phyloP scores from a whole-genome alignment of 2,888 invertebrate genomes.

The Conops quadrifasciatus region DNA sequence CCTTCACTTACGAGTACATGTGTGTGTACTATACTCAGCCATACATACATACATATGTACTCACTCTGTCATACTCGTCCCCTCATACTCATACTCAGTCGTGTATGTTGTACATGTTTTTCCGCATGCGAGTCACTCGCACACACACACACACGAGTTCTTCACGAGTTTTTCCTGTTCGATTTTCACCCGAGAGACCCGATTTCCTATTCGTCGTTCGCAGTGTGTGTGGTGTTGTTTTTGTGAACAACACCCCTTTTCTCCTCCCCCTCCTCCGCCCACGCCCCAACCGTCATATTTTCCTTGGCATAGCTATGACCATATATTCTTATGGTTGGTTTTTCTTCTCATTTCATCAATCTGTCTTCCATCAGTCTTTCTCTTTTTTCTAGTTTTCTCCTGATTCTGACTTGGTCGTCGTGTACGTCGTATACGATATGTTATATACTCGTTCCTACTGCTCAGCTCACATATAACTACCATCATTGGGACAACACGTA shows the following conservation, averaged over 20 bases:
- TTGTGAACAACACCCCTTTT: background rate
- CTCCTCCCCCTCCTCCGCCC: background rate
- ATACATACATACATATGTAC: background rate
- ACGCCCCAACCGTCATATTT: background rate
- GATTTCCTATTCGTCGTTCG: slow-evolving; percentile 29
- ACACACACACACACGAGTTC: slow-evolving; percentile 5
- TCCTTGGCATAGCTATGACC: background rate
- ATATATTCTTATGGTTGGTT: background rate
- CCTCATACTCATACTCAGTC: background rate
- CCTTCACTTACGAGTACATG: background rate
- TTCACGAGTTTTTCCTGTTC: slow-evolving; percentile 22
- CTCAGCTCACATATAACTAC: no score
- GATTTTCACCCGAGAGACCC: slow-evolving; percentile 17
- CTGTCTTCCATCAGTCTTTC: slow-evolving; percentile 23
- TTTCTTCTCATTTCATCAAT: slow-evolving; percentile 14
- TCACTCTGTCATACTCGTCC: background rate
- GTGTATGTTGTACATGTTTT: slow-evolving; percentile 29
- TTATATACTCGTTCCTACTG: no score
- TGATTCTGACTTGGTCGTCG: background rate
- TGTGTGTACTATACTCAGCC: background rate
- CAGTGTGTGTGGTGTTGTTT: background rate
- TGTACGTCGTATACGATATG: background rate
- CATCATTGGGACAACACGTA: no score
- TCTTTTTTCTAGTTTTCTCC: background rate
- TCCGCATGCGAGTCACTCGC: slow-evolving; percentile 9